These are phyloP conservation scores for Hydrotaea cyrtoneurina DNA, from an alignment of 2,888 invertebrate species.

Conservation along the genomic window DNA sequence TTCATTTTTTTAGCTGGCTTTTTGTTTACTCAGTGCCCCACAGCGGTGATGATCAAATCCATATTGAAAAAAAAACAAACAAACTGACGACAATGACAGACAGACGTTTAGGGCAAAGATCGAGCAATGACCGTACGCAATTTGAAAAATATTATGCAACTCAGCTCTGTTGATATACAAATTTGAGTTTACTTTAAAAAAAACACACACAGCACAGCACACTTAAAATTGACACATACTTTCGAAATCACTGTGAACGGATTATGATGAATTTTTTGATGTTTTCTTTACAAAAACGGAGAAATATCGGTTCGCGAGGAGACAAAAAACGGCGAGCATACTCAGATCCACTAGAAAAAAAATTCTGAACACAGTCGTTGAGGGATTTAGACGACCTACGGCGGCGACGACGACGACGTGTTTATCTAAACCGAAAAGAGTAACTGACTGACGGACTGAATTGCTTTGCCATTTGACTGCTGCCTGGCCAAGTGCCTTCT, in stretches of 20 bases:
- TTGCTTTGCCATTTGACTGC: conserved; percentile 52
- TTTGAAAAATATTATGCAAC: conserved; percentile 34
- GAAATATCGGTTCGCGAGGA: no score
- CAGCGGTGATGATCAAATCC: neutral
- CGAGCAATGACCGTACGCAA: conserved; percentile 38
- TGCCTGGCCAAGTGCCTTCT: conserved; percentile 37
- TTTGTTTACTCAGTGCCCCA: neutral
- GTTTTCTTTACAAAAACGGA: no score
- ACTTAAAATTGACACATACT: neutral
- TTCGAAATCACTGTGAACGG: neutral
- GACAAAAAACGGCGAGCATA: neutral
- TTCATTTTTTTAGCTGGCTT: neutral
- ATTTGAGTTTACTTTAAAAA: no score
- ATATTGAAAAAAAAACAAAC: neutral
- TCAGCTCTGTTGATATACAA: no score
- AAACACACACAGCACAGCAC: no score
- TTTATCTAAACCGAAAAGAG: conserved; percentile 53
- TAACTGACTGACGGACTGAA: conserved; percentile 32
- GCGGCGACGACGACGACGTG: neutral
- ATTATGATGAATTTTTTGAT: neutral
- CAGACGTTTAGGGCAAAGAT: neutral
- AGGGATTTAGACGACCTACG: neutral
- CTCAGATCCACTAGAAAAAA: neutral
- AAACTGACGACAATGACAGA: neutral
- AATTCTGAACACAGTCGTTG: neutral